Conservation (phyloP, 2,113 vertebrate species). For the Carassius carassius region DNA sequence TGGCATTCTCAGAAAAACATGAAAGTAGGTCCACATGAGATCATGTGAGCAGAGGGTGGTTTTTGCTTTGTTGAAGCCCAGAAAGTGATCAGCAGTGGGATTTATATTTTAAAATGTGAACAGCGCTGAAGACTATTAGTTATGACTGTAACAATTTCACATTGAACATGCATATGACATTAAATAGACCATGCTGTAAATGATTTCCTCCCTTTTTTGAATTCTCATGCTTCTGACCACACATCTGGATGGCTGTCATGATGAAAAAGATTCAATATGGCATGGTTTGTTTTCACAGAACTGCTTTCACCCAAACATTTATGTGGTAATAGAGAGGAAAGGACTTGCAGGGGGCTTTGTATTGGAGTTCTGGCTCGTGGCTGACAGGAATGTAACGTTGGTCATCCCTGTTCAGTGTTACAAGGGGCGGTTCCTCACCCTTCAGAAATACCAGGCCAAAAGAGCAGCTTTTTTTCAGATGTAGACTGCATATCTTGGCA, state of each 20-base stretch:
- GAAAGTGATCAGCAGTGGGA: conserved; percentile 27
- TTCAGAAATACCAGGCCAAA: background rate
- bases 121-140: conserved; percentile 4
- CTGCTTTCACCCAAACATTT: conserved; percentile 24
- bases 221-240: conserved; percentile 16
- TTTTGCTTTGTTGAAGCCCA: conserved; percentile 18
- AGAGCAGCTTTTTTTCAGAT: background rate
- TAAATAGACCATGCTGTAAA: conserved; percentile 41
- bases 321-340: conserved; percentile 14
- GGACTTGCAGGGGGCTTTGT: conserved; percentile 27
- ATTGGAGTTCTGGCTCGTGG: background rate
- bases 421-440: background rate
- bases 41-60: conserved; percentile 21
- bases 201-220: background rate
- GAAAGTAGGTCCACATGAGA: conserved; percentile 47
- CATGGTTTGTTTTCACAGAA: conserved; percentile 15
- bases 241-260: conserved; percentile 28
- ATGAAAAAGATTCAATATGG: conserved; percentile 36
- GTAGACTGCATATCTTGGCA: background rate
- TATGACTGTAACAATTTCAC: conserved; percentile 21
- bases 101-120: background rate
- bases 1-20: conserved; percentile 50
- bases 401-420: conserved; percentile 21
- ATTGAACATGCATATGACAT: background rate
- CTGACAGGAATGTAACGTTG: background rate